phyloP scores from a whole-genome alignment of 1,140 invertebrate genomes.

The Monomorium pharaonis region DNA sequence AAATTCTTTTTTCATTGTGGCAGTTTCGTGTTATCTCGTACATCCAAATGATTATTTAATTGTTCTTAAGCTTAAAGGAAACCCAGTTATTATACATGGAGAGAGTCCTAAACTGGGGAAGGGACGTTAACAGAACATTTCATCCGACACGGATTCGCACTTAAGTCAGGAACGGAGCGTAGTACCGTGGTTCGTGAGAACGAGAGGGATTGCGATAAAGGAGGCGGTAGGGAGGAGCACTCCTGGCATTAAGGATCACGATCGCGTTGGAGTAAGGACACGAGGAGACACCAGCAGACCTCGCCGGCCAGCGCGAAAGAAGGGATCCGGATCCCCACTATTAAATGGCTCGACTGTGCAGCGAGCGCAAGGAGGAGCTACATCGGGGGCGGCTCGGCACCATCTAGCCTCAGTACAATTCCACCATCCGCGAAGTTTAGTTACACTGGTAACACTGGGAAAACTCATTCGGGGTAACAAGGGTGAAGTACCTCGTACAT shows the following conservation, averaged over 20 bases:
- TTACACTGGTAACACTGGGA: conserved; percentile 7
- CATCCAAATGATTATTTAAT: background rate
- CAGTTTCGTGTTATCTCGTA: background rate
- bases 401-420: conserved; percentile 82
- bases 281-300: conserved; percentile 37
- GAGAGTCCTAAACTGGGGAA: background rate
- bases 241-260: conserved; percentile 40
- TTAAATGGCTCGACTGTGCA: conserved; percentile 76
- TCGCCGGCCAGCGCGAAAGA: conserved; percentile 77
- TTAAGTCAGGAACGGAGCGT: conserved; percentile 44
- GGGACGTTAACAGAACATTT: background rate
- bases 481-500: background rate
- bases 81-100: background rate
- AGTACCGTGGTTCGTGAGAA: conserved; percentile 62
- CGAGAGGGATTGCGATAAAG: conserved; percentile 21
- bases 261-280: conserved; percentile 72
- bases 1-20: no score
- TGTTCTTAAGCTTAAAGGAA: background rate
- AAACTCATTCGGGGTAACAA: background rate
- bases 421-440: conserved; percentile 74
- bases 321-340: conserved; percentile 83
- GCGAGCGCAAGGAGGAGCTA: conserved; percentile 80
- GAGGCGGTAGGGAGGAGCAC: conserved; percentile 36
- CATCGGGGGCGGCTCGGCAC: conserved; percentile 82
- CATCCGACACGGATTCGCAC: conserved; percentile 65